Percentiles rank a stretch among this genome's conserved stretches.
These are phyloP conservation scores for Archocentrus centrarchus DNA, from an alignment of 2,113 vertebrate genomes.

Conservation along the genomic window DNA sequence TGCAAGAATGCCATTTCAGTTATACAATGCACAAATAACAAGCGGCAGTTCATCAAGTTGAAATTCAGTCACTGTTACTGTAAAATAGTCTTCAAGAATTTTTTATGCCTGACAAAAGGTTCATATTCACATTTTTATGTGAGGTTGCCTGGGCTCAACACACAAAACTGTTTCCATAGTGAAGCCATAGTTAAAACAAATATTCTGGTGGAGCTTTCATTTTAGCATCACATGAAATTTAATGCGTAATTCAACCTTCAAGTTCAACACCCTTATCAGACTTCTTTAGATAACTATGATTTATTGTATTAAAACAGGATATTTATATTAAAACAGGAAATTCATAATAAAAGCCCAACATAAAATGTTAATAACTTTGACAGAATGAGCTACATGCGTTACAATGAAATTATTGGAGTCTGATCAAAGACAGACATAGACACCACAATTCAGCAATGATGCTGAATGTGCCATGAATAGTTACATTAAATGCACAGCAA, in stretches of 20 bases:
- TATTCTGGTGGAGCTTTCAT: not conserved
- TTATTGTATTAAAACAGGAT: constrained; percentile 33
- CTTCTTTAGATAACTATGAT: constrained; percentile 23
- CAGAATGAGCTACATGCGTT: constrained; percentile 22
- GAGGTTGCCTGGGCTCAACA: not conserved
- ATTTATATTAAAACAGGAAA: not conserved
- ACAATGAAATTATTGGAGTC: not conserved
- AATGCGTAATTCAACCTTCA: constrained; percentile 44
- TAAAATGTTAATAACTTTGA: constrained; percentile 16
- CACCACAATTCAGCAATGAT: not conserved
- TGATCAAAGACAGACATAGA: constrained; percentile 26
- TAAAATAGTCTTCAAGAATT: not conserved
- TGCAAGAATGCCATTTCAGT: constrained; percentile 7
- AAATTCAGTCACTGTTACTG: not conserved
- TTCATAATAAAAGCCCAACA: constrained; percentile 8
- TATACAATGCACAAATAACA: not conserved
- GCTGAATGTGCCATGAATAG: constrained; percentile 9
- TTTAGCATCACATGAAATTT: constrained; percentile 16
- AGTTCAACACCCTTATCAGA: constrained; percentile 22
- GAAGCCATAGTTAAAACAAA: not conserved
- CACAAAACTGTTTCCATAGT: not conserved
- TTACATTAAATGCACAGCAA: not conserved
- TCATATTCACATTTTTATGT: not conserved
- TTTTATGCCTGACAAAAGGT: not conserved
- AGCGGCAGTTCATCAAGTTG: not conserved